Percentiles rank a stretch among this genome's conserved stretches.
phyloP scores from a whole-genome alignment of 2,113 vertebrate species.

The Anas platyrhynchos region DNA sequence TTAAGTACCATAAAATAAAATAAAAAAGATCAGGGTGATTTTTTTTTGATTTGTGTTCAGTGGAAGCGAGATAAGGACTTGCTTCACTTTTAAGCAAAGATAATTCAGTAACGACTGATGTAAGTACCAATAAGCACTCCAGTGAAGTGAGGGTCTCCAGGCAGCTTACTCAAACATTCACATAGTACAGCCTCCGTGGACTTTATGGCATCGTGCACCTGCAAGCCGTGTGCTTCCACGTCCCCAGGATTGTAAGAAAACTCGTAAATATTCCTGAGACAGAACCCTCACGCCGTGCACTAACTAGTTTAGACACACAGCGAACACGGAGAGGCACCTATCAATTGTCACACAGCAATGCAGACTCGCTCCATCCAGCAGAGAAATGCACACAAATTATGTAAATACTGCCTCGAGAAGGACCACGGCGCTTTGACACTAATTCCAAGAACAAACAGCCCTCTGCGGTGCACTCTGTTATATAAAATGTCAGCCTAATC shows the following conservation, averaged over 20 bases:
- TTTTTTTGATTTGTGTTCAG: background rate
- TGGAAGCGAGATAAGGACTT: background rate
- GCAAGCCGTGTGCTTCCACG: background rate
- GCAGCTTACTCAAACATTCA: background rate
- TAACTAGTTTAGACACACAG: rapidly evolving
- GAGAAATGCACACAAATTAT: background rate
- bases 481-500: slow-evolving; percentile 5
- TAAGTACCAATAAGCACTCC: rapidly evolving
- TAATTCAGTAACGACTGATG: background rate
- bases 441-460: background rate
- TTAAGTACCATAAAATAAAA: background rate
- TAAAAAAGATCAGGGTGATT: rapidly evolving
- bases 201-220: rapidly evolving
- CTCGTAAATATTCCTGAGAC: background rate
- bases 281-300: rapidly evolving
- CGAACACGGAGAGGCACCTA: rapidly evolving
- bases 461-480: background rate
- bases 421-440: rapidly evolving
- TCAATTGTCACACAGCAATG: rapidly evolving
- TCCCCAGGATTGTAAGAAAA: background rate
- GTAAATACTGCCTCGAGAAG: background rate
- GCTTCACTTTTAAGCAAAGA: background rate
- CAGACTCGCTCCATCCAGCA: rapidly evolving
- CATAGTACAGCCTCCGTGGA: rapidly evolving
- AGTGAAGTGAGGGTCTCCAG: rapidly evolving